Evolutionary conservation across 2,888 invertebrate genomes (phyloP).

Genomic region (Xestia sexstrigata): DNA sequence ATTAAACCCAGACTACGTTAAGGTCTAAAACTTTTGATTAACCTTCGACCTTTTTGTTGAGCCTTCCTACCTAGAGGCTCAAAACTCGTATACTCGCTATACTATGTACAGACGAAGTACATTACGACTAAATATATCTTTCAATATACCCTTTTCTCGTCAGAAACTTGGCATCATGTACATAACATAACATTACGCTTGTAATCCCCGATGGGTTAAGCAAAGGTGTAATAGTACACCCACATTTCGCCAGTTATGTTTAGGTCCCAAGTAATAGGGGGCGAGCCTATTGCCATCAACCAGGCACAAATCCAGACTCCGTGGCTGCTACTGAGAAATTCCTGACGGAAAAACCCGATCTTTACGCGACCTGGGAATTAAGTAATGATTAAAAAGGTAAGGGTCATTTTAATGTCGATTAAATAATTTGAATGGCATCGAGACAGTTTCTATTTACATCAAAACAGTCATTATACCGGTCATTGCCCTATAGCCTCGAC

Average conservation of each 20-base stretch:
- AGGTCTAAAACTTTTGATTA: constrained; percentile 42
- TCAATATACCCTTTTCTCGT: constrained; percentile 25
- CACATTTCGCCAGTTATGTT: not conserved
- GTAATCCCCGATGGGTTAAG: not conserved
- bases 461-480: constrained; percentile 2
- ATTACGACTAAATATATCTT: not conserved
- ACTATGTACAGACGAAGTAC: constrained; percentile 7
- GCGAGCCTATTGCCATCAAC: not conserved
- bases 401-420: not conserved
- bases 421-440: not conserved
- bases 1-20: constrained; percentile 25
- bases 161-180: constrained; percentile 23
- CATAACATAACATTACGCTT: not conserved
- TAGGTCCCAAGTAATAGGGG: not conserved
- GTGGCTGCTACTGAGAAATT: not conserved
- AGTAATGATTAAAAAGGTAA: not conserved
- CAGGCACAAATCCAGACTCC: not conserved
- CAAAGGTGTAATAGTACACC: not conserved
- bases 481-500: constrained; percentile 20
- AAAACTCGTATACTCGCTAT: constrained; percentile 1
- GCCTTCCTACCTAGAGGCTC: not conserved
- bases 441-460: not conserved
- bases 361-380: not conserved
- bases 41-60: constrained; percentile 40
- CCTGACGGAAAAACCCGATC: not conserved